Base-by-base conservation (phyloP, 2,797 vertebrate species). In the Holocentrus rufus region DNA sequence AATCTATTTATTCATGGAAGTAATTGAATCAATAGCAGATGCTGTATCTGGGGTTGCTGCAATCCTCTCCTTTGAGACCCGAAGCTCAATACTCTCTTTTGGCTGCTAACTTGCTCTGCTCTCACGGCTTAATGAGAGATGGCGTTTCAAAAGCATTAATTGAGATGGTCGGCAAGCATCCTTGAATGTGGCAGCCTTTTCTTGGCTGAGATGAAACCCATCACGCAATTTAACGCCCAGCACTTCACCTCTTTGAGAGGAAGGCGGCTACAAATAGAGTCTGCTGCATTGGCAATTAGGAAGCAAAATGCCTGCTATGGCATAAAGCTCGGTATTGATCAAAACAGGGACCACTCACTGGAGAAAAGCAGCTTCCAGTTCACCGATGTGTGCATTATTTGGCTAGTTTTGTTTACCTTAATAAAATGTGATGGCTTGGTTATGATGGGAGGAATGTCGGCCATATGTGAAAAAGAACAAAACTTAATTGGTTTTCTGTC, bases 81-180 rank as follows among this genome's bases (percentile, higher is more conserved):
- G 13, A 27, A 81, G 78, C 81, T 89, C 80, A 76, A 82, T 77
- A 71, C 61, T 76, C 58, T 76, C 44, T 69, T 80, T 83, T 85
- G 77, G 76, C 80, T 74, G 73, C 74, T 53, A 60, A 72, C 62
- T 81, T 83, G 61, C 64, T 61, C 76, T 76, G 62, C 75, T 83
- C 76, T 85, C 77, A 80, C 10, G 25, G 75, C 87, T 86, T 92
- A 91, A 93, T 92, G 86, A 89, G 87, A 89, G 85, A 77, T 89
- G 92, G 86, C 89, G 31, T 93, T 93, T 93, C 81, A 87, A 93
- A 93, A 84, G 87, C 84, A 75, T 91, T 91, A 90, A 91, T 89
- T 89, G 90, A 92, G 89, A 90, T 76, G 57, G 83, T 78, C 81
- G 5, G 60, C 69, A 79, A 83, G 85, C 69, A 82, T 88, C 73